Evolutionary conservation across 1,140 invertebrate genomes (phyloP).

Genomic region (Magallana ariakensis): DNA sequence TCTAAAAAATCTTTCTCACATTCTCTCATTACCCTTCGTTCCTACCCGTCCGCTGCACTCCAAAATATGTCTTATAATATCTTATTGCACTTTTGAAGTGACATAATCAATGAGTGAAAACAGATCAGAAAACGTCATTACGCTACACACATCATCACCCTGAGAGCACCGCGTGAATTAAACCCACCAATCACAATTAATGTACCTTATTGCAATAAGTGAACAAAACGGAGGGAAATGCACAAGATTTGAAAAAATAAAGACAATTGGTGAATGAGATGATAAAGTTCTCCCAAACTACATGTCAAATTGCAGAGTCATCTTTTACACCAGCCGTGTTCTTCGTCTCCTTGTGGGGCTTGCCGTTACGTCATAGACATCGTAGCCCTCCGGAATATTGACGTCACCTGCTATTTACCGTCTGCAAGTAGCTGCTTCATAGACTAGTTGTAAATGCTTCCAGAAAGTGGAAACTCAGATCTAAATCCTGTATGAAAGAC

Average conservation of each 20-base stretch:
- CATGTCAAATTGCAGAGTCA: background rate
- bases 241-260: slow-evolving; percentile 10
- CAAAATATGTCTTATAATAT: background rate
- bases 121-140: background rate
- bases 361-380: background rate
- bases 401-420: background rate
- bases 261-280: background rate
- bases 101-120: slow-evolving; percentile 16
- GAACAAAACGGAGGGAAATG: background rate
- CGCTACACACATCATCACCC: slow-evolving; percentile 11
- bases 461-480: slow-evolving; percentile 20
- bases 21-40: slow-evolving; percentile 16
- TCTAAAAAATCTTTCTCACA: background rate
- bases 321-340: background rate
- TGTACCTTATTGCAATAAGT: slow-evolving; percentile 15
- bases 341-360: background rate
- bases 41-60: background rate
- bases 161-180: slow-evolving; percentile 27
- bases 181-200: slow-evolving; percentile 16
- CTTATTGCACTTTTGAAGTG: slow-evolving; percentile 33
- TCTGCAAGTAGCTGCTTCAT: background rate
- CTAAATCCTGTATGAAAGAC: slow-evolving; percentile 36
- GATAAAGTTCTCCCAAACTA: background rate
- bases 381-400: background rate
- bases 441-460: slow-evolving; percentile 5